Evolutionary conservation across 23 tunicate species (phyloP), one percentile per base, ranked within the genome.

Genomic region (Pegea sp.): DNA sequence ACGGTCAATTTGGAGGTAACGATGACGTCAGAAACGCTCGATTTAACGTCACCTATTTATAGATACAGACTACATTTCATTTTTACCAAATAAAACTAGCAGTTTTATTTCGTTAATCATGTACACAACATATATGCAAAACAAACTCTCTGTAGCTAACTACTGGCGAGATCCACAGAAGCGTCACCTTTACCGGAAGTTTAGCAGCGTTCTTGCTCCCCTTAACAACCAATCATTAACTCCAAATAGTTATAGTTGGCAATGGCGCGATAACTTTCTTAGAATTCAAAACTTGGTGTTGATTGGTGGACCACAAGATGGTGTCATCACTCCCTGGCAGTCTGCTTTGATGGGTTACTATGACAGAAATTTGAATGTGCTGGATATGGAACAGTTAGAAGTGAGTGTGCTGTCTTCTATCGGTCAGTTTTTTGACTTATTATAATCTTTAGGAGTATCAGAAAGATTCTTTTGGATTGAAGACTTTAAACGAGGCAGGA

Each of bases 111-210:
- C n/a, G n/a, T n/a, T n/a, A n/a, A n/a, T n/a, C n/a, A n/a, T n/a
- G n/a, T n/a, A n/a, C n/a, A n/a, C n/a, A n/a, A n/a, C n/a, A n/a
- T n/a, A n/a, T n/a, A n/a, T n/a, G n/a, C n/a, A n/a, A n/a, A n/a
- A n/a, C n/a, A n/a, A n/a, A n/a, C n/a, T n/a, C n/a, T n/a, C n/a
- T n/a, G n/a, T n/a, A n/a, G n/a, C n/a, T n/a, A n/a, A n/a, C n/a
- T n/a, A n/a, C n/a, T n/a, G n/a, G n/a, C n/a, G n/a, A n/a, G 96
- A 87, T 69, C 96, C 96, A 22, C 77, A 87, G 44, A 69, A 87
- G 8, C 11, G 60, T 11, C 31, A 42, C 1, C 34, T 22, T 32
- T 87, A 87, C 55, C 46, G 49, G 44, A 27, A 58, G 34, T 69
- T 64, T 65, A 74, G 87, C 55, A 29, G 33, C 8, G 75, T 57